Percentiles rank a stretch among this genome's conserved stretches.
These are phyloP conservation scores for Acanthosoma haemorrhoidale DNA, from an alignment of 2,888 invertebrate species.

Conservation along the genomic window DNA sequence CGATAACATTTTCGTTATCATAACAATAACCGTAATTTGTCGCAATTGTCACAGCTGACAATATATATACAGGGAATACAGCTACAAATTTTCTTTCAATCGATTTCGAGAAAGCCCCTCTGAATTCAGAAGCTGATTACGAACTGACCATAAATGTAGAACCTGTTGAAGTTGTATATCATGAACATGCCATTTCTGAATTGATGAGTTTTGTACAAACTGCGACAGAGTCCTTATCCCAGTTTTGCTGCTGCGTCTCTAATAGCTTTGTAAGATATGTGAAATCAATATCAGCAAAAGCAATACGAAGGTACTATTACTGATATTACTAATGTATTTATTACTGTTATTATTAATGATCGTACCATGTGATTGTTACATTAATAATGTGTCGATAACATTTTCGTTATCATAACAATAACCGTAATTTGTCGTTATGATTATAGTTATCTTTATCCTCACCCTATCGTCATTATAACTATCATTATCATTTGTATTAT, in stretches of 20 bases:
- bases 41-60: conserved; percentile 62
- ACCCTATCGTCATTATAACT: too few species aligned
- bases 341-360: too few species aligned
- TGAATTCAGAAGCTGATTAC: conserved; percentile 60
- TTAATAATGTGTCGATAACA: too few species aligned
- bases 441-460: too few species aligned
- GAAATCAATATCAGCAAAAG: conserved; percentile 47
- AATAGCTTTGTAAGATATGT: conserved; percentile 44
- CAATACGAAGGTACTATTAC: conserved; percentile 51
- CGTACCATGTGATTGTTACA: too few species aligned
- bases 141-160: conserved; percentile 63
- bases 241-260: conserved; percentile 36
- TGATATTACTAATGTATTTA: too few species aligned
- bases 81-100: conserved; percentile 65
- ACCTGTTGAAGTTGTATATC: conserved; percentile 69
- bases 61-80: conserved; percentile 51
- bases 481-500: too few species aligned
- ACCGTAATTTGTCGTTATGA: too few species aligned
- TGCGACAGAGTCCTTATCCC: conserved; percentile 39
- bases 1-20: too few species aligned
- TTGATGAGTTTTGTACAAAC: conserved; percentile 56
- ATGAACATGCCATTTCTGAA: conserved; percentile 70
- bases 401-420: too few species aligned
- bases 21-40: too few species aligned
- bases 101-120: conserved; percentile 67